phyloP scores from a whole-genome alignment of 2,113 vertebrate genomes.

The Tachysurus vachellii region DNA sequence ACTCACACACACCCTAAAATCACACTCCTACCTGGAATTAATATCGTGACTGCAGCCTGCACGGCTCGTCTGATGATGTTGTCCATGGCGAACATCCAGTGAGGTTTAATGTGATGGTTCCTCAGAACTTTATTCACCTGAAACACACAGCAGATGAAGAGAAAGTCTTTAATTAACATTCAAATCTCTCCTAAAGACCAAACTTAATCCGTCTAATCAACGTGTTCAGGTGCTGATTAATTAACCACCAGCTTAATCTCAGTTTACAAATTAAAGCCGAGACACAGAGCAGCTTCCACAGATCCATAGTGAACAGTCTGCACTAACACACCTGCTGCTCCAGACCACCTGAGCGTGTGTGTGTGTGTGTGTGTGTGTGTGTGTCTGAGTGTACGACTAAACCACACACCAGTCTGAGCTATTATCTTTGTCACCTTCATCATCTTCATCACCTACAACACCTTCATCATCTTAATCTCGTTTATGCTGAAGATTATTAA shows the following conservation, averaged over 20 bases:
- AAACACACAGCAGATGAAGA: conserved; percentile 24
- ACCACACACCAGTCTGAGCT: not conserved
- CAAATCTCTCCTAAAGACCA: not conserved
- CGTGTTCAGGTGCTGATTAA: not conserved
- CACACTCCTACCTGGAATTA: conserved; percentile 82
- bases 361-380: not conserved
- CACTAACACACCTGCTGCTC: not conserved
- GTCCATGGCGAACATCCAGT: conserved; percentile 98
- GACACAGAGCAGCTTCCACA: not conserved
- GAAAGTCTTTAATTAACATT: not conserved
- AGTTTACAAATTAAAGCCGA: not conserved
- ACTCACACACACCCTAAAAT: not conserved
- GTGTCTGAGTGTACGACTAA: not conserved
- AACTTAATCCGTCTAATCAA: not conserved
- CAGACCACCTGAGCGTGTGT: not conserved
- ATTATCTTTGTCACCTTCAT: not conserved
- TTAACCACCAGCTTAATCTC: not conserved
- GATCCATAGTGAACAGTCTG: not conserved
- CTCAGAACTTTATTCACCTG: conserved; percentile 93
- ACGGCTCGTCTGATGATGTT: conserved; percentile 91
- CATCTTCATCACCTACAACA: not conserved
- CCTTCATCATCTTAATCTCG: too few species aligned
- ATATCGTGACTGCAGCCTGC: conserved; percentile 89
- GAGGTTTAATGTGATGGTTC: conserved; percentile 89
- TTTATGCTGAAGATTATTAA: not conserved